A percentile compares a stretch with the other conserved stretches of the same genome.
Conservation (phyloP, 2,113 vertebrate genomes). For the Erythrocercus mccallii region DNA sequence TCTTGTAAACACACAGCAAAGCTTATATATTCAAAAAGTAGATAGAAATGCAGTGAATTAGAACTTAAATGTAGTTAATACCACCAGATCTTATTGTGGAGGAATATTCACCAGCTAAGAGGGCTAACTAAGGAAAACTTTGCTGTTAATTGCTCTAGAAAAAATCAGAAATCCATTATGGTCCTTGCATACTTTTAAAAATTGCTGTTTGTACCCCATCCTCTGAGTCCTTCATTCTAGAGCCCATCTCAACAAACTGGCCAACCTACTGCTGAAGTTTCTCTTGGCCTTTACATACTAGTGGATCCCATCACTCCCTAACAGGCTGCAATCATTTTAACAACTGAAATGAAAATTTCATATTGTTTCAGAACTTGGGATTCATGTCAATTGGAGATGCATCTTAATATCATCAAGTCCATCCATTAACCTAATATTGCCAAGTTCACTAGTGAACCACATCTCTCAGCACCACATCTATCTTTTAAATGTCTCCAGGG, state of each 20-base stretch:
- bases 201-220: neutral
- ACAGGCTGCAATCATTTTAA: neutral
- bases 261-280: neutral
- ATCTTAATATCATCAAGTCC: neutral
- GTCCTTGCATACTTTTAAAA: neutral
- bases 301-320: neutral
- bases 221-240: neutral
- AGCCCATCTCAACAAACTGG: neutral
- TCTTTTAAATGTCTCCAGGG: neutral
- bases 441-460: neutral
- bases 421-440: rapidly evolving
- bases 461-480: neutral
- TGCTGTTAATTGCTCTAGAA: neutral
- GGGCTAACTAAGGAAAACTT: neutral
- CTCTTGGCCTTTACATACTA: neutral
- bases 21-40: neutral
- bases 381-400: neutral
- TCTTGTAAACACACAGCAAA: neutral
- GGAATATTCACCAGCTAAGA: neutral
- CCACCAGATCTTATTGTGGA: neutral
- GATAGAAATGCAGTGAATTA: neutral
- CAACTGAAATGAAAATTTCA: neutral
- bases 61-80: neutral
- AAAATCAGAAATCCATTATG: neutral
- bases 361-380: neutral